A percentile compares a stretch with the other conserved stretches of the same genome.
These are phyloP conservation scores for Sylvia borin DNA, from an alignment of 2,797 vertebrate genomes.

Conservation along the genomic window DNA sequence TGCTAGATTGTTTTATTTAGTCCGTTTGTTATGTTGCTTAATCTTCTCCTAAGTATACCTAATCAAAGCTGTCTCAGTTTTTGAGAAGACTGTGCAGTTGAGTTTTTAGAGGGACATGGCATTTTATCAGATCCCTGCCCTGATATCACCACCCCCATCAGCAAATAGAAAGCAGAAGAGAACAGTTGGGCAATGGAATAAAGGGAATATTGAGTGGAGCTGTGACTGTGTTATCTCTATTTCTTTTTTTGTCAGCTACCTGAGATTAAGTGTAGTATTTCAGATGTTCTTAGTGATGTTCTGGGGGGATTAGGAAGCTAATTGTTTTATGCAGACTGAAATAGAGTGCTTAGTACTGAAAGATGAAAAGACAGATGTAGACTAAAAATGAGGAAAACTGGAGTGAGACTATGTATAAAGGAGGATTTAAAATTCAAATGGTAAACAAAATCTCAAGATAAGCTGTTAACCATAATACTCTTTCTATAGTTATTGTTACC, in stretches of 20 bases:
- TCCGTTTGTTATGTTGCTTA: background rate
- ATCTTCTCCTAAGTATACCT: background rate
- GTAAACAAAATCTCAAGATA: background rate
- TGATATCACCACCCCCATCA: background rate
- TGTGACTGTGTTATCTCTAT: background rate
- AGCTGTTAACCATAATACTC: background rate
- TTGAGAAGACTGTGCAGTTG: background rate
- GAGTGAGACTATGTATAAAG: background rate
- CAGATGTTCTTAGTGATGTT: background rate
- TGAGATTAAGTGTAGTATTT: background rate
- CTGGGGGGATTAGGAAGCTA: background rate
- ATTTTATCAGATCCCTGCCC: background rate
- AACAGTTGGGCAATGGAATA: background rate
- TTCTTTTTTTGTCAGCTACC: background rate
- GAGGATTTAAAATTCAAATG: background rate
- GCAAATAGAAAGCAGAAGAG: background rate
- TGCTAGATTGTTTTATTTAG: background rate
- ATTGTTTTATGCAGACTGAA: background rate
- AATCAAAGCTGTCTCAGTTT: background rate
- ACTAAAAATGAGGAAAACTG: background rate
- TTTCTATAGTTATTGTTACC: background rate
- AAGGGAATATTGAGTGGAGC: background rate
- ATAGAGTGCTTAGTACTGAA: background rate
- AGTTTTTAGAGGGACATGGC: background rate
- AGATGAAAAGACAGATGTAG: background rate